These are phyloP conservation scores for Physella acuta DNA, from an alignment of 1,140 invertebrate genomes.

Conservation along the genomic window DNA sequence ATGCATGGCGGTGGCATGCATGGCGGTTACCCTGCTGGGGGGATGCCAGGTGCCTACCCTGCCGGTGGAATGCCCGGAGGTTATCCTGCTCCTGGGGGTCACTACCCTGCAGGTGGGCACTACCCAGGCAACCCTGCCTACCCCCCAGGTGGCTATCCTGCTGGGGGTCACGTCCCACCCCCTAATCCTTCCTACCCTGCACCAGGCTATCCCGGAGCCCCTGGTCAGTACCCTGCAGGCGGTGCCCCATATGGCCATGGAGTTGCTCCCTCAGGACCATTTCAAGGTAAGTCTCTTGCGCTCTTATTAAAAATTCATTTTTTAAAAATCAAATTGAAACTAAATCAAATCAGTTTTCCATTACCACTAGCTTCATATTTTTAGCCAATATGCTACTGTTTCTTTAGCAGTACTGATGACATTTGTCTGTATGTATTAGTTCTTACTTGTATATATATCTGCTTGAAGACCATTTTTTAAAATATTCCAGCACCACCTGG, in stretches of 20 bases:
- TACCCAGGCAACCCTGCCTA: constrained; percentile 16
- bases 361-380: no score
- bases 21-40: constrained; percentile 7
- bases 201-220: not conserved
- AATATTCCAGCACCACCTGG: not conserved
- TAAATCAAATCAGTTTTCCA: no score
- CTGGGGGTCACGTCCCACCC: not conserved
- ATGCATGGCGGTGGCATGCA: no score
- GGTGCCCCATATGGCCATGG: constrained; percentile 5
- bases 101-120: not conserved
- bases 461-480: no score
- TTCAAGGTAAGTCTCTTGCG: constrained; percentile 15
- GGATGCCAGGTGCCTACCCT: constrained; percentile 7
- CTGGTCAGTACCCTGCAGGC: constrained; percentile 11
- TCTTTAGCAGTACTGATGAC: no score
- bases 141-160: constrained; percentile 6
- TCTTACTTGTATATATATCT: no score
- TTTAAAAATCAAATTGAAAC: no score
- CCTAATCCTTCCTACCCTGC: constrained; percentile 4
- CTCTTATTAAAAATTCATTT: no score
- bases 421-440: no score
- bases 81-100: not conserved
- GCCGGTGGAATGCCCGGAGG: not conserved
- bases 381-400: no score
- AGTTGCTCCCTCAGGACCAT: constrained; percentile 18